phyloP scores from a whole-genome alignment of 2,888 invertebrate species.

The Sminthurinus aureus region DNA sequence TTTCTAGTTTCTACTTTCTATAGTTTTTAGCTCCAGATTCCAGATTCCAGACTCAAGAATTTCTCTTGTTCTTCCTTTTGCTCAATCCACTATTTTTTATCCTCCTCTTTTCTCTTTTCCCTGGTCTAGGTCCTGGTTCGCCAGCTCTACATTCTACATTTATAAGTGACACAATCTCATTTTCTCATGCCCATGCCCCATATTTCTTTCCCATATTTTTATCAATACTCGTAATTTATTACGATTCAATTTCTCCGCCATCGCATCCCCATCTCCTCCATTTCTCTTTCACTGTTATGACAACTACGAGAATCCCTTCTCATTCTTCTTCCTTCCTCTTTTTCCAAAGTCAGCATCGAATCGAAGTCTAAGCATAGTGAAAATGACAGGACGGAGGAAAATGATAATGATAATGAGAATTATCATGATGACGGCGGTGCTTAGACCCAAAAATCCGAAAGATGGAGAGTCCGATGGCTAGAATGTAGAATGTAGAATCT shows the following conservation, averaged over 20 bases:
- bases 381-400: too few species aligned
- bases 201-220: neutral
- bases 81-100: neutral
- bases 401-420: too few species aligned
- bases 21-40: neutral
- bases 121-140: neutral
- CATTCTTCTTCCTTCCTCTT: neutral
- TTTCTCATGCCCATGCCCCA: neutral
- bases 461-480: too few species aligned
- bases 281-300: neutral
- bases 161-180: slow-evolving; percentile 16
- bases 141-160: neutral
- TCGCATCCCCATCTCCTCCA: neutral
- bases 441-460: too few species aligned
- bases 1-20: too few species aligned
- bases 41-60: too few species aligned
- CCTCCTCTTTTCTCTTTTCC: neutral
- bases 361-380: too few species aligned
- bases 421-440: too few species aligned
- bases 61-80: neutral
- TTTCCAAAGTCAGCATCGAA: too few species aligned
- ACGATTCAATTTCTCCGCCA: slow-evolving; percentile 8
- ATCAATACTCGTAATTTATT: slow-evolving; percentile 26
- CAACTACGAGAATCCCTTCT: neutral
- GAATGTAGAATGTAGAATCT: too few species aligned